A percentile compares a stretch with the other conserved stretches of the same genome.
These are phyloP conservation scores for Zophobas atratus DNA, from an alignment of 1,140 invertebrate species.

Conservation along the genomic window DNA sequence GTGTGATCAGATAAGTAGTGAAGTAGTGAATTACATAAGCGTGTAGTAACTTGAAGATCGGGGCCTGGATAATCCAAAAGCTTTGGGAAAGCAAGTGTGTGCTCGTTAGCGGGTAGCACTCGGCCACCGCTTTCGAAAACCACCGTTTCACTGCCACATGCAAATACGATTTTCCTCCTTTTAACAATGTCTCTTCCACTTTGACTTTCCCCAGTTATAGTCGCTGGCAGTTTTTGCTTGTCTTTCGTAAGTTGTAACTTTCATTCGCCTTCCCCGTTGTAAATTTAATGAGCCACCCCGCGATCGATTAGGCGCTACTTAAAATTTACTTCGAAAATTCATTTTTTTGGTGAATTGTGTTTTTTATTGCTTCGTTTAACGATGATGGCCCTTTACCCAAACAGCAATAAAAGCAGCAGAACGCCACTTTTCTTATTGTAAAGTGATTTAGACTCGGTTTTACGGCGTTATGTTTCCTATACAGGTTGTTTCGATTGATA, in stretches of 20 bases:
- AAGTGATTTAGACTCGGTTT: slow-evolving; percentile 22
- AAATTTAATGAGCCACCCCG: background rate
- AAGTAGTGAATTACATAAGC: background rate
- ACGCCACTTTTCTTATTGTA: slow-evolving; percentile 19
- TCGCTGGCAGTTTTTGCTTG: background rate
- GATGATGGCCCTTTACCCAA: background rate
- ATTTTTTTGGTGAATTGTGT: background rate
- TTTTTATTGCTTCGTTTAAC: slow-evolving; percentile 40
- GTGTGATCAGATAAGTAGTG: background rate
- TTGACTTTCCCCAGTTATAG: background rate
- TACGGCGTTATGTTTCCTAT: slow-evolving; percentile 21
- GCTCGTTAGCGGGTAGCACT: slow-evolving; percentile 1
- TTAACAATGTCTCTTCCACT: background rate
- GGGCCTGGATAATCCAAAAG: background rate
- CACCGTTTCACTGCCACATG: background rate
- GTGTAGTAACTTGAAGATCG: slow-evolving; percentile 4
- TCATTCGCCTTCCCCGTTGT: background rate
- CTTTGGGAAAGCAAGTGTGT: background rate
- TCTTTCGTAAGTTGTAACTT: background rate
- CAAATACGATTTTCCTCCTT: slow-evolving; percentile 1
- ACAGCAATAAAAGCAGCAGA: slow-evolving; percentile 4
- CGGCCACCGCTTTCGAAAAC: slow-evolving; percentile 7
- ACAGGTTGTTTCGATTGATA: slow-evolving; percentile 11
- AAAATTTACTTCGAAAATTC: slow-evolving; percentile 1
- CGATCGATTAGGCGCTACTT: slow-evolving; percentile 1